A percentile compares a stretch with the other conserved stretches of the same genome.
These are phyloP conservation scores for Eremophila alpestris DNA, from an alignment of 2,797 vertebrate genomes.

Conservation along the genomic window DNA sequence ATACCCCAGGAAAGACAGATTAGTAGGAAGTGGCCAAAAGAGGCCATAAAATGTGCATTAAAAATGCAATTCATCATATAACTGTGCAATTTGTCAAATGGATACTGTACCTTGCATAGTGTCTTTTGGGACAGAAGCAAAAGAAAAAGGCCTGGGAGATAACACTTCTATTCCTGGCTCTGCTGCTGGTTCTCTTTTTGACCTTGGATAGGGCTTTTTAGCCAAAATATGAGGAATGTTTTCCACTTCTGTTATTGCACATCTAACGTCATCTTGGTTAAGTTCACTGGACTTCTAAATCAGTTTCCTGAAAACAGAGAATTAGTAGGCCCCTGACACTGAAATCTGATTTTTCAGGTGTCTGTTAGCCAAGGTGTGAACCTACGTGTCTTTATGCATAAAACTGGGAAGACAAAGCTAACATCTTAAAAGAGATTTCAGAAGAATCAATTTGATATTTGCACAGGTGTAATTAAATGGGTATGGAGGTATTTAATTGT, in stretches of 20 bases:
- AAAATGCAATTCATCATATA: slow-evolving; percentile 67
- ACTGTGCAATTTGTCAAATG: slow-evolving; percentile 66
- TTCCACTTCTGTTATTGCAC: not conserved
- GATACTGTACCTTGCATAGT: slow-evolving; percentile 54
- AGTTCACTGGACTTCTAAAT: not conserved
- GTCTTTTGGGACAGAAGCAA: slow-evolving; percentile 61
- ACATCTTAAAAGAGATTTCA: not conserved
- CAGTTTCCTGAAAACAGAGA: not conserved
- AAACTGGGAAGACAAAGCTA: not conserved
- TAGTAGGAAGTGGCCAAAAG: slow-evolving; percentile 66
- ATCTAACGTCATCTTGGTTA: not conserved
- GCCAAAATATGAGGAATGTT: not conserved
- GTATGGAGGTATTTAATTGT: not conserved
- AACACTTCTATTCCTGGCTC: slow-evolving; percentile 57
- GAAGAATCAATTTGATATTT: not conserved
- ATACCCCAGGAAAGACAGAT: slow-evolving; percentile 52
- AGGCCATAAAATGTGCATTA: slow-evolving; percentile 66
- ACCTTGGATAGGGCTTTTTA: slow-evolving; percentile 44
- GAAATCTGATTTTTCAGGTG: not conserved
- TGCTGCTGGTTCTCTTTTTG: slow-evolving; percentile 49
- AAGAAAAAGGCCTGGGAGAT: slow-evolving; percentile 55
- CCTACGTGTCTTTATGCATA: not conserved
- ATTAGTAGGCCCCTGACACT: not conserved
- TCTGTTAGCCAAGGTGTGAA: not conserved
- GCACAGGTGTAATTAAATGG: not conserved